Conservation (phyloP, 1,140 invertebrate species). For the Drosophila sp. region DNA sequence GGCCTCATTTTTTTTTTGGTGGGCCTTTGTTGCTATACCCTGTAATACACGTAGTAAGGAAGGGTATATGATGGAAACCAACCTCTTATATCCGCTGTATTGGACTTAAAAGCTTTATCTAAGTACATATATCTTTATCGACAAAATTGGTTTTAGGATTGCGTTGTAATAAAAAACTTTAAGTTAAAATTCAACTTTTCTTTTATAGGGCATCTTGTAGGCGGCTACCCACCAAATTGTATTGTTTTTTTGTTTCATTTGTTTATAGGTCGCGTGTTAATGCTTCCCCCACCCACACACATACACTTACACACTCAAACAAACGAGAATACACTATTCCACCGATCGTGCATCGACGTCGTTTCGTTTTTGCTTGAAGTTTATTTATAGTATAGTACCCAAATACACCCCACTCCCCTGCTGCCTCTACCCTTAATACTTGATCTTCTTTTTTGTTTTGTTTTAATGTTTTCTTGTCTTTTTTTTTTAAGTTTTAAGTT, state of each 20-base stretch:
- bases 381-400: slow-evolving; percentile 7
- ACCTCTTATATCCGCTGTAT: too few relatives aligned
- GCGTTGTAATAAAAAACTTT: too few relatives aligned
- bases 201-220: background rate
- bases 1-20: slow-evolving; percentile 60
- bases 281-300: slow-evolving; percentile 24
- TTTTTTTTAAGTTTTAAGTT: slow-evolving; percentile 2
- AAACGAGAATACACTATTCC: slow-evolving; percentile 21
- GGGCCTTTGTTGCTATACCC: background rate
- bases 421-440: background rate
- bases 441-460: slow-evolving; percentile 4
- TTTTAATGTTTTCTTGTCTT: background rate
- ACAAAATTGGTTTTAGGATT: too few relatives aligned
- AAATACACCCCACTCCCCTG: background rate
- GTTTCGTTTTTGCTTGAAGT: slow-evolving; percentile 7
- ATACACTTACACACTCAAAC: slow-evolving; percentile 9
- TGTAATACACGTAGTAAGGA: background rate
- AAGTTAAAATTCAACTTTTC: too few relatives aligned
- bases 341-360: slow-evolving; percentile 26
- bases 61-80: background rate
- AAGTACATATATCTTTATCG: too few relatives aligned
- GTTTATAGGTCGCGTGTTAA: slow-evolving; percentile 77
- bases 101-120: too few relatives aligned
- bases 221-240: background rate
- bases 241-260: slow-evolving; percentile 25